Base-by-base conservation (phyloP, 2,797 vertebrate species). In the Lepus townsendii region DNA sequence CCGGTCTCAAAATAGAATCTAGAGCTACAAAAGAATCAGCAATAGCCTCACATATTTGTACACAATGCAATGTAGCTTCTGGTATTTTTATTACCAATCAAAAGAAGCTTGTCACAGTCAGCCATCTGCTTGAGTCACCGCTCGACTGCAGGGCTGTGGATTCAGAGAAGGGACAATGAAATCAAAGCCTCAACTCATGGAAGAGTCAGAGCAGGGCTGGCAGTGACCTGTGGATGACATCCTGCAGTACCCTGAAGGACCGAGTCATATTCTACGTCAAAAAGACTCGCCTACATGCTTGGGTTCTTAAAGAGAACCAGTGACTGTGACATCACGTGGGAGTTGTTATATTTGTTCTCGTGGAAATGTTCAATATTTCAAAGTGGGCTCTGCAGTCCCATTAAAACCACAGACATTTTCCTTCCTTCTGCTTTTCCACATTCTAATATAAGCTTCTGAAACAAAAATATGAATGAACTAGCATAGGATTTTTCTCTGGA, bases 121-220 rank as follows among this genome's bases (percentile, higher is more conserved):
- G 90, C 96, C 96, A 96, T 92, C 95, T 96, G 94, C 84, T 62
- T 90, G 84, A 96, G 89, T 95, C 96, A 96, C 66, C 42, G 77
- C 90, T 13, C 0, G 14, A 83, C 50, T 88, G 90, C 71, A 85
- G 19, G 72, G 80, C 77, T 1, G 0, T 22, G 71, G 78, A 72
- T 96, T 91, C 80, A 30, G 26, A 78, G 68, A 72, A 93, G 54
- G n/a, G 86, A 75, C 14, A n/a, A 47, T 32, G 47, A 66, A 66
- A 90, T 92, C 82, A 89, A 86, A 96, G 69, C 22, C 12, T 16
- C 0, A 14, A 42, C 54, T 75, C 63, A n/a, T 1, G 17, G 66
- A 60, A 88, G 27, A 92, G 78, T 88, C 87, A 63, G 38, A 87
- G 50, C 90, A 80, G 76, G 42, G 66, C 30, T 1, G 0, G 35